Base-by-base conservation (phyloP, 2,797 vertebrate species). In the Avahi laniger region DNA sequence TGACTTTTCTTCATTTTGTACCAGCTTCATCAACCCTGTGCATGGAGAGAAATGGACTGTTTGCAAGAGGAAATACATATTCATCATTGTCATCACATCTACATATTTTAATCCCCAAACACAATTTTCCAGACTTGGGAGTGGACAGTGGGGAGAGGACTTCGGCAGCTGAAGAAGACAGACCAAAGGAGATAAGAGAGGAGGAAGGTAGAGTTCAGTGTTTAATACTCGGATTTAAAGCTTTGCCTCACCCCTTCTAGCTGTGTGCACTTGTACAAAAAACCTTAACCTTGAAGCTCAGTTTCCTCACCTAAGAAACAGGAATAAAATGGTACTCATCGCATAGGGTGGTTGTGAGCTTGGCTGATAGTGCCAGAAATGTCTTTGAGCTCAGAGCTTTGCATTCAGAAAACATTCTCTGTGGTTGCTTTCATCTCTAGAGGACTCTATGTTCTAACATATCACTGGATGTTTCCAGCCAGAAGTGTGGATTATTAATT, bases 341-440 rank as follows among this genome's bases (percentile, higher is more conserved):
- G 87, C n/a, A 38, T n/a, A 81, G 67, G 30, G 15, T 67, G 26
- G 9, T 88, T 93, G 65, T 94, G 75, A 94, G 33, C 70, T 86
- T 89, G n/a, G 20, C 70, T 84, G 73, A 59, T 65, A 70, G 22
- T 82, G 48, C 65, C 90, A 96, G 93, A 94, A 88, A 94, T 43
- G 38, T 82, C 52, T 92, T 93, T 11, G 73, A 70, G 46, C 48
- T 54, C 38, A 30, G 67, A 67, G 73, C 50, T 75, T 78, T 73
- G 59, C 30, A 33, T 35, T 89, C 54, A 61, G 78, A 63, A 84
- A 93, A 87, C 41, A 67, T 93, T 96, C 73, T 93, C 57, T 86
- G 88, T 94, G 73, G 85, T 92, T 94, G 30, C 73, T 92, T 90
- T 97, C 59, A 67, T 96, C 46, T 94, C 86, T 38, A 69, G 86